Percentiles rank a stretch among this genome's conserved stretches.
Conservation (phyloP, 1,140 invertebrate species). For the Diachasmimorpha longicaudata region DNA sequence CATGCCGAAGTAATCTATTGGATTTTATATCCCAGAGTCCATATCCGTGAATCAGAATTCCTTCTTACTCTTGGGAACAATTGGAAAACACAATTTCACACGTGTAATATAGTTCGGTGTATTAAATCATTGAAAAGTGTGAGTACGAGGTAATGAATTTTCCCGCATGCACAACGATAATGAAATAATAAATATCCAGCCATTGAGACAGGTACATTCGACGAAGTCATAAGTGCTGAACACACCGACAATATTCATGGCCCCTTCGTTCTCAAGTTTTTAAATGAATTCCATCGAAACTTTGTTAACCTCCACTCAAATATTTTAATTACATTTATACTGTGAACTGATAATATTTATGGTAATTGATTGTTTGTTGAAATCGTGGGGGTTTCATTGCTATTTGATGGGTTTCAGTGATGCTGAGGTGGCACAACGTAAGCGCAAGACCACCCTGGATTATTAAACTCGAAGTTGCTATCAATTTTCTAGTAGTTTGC, state of each 20-base stretch:
- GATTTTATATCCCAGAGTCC: background rate
- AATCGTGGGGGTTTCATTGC: background rate
- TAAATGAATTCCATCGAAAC: background rate
- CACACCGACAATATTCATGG: background rate
- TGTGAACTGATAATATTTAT: background rate
- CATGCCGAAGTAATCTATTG: background rate
- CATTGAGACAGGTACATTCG: background rate
- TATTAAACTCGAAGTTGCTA: slow-evolving; percentile 29
- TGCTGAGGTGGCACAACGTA: background rate
- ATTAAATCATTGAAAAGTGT: background rate
- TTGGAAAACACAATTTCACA: background rate
- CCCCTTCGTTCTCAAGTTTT: background rate
- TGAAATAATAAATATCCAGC: background rate
- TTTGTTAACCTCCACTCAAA: background rate
- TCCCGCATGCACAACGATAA: background rate
- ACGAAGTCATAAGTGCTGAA: background rate
- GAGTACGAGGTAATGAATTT: background rate
- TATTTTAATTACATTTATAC: background rate
- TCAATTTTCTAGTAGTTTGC: slow-evolving; percentile 36
- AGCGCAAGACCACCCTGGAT: background rate
- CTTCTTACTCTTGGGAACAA: background rate
- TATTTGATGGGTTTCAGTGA: background rate
- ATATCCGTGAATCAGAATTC: background rate
- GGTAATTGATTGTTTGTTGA: background rate
- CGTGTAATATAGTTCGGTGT: background rate